These are phyloP conservation scores for Trichonephila clavata DNA, from an alignment of 1,140 invertebrate genomes.

Conservation along the genomic window DNA sequence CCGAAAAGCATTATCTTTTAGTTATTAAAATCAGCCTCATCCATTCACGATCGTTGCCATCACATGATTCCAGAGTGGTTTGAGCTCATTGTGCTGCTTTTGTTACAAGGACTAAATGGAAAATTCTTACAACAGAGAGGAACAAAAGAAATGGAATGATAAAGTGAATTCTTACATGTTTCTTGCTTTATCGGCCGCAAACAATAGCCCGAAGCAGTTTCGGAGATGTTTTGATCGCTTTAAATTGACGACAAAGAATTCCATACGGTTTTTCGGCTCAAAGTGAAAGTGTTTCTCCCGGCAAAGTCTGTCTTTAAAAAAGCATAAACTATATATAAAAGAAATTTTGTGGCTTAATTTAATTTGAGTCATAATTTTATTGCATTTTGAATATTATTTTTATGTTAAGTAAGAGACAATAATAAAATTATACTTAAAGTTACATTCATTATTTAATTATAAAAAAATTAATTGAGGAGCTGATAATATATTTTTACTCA, in stretches of 20 bases:
- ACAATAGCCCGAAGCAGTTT: constrained; percentile 53
- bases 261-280: neutral
- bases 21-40: constrained; percentile 50
- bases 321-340: neutral
- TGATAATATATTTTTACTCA: too few relatives aligned
- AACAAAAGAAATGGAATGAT: constrained; percentile 48
- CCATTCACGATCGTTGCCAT: constrained; percentile 10
- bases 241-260: constrained; percentile 42
- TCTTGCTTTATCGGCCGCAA: constrained; percentile 61
- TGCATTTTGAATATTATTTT: neutral
- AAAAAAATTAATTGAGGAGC: too few relatives aligned
- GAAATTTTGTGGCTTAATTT: neutral
- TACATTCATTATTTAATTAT: too few relatives aligned
- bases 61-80: neutral
- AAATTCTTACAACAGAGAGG: constrained; percentile 38
- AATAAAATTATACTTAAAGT: too few relatives aligned
- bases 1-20: constrained; percentile 6
- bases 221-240: constrained; percentile 49
- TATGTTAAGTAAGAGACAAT: neutral
- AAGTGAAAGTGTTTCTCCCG: neutral
- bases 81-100: neutral
- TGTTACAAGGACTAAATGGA: constrained; percentile 26
- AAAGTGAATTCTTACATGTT: constrained; percentile 40
- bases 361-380: neutral
- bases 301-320: constrained; percentile 11